These are phyloP conservation scores for Psylliodes chrysocephalus DNA, from an alignment of 2,888 invertebrate species.

Conservation along the genomic window DNA sequence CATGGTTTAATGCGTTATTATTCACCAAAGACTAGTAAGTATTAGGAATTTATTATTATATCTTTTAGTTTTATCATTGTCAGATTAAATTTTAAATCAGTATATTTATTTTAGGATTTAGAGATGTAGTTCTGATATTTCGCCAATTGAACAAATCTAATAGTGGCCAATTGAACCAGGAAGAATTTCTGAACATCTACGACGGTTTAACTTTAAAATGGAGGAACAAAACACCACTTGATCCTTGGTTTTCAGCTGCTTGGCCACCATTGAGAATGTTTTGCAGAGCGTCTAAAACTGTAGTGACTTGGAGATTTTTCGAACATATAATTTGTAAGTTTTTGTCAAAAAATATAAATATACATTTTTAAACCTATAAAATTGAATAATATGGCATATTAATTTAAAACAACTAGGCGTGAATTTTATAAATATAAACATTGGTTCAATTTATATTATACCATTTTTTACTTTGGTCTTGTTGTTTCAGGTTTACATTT, in stretches of 20 bases:
- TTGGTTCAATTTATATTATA: too few species aligned
- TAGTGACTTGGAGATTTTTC: conserved; percentile 79
- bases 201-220: conserved; percentile 80
- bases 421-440: too few species aligned
- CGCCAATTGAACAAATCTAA: conserved; percentile 78
- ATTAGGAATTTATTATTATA: too few species aligned
- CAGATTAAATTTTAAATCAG: too few species aligned
- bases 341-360: too few species aligned
- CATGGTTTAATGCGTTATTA: conserved; percentile 83
- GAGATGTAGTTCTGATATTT: conserved; percentile 83
- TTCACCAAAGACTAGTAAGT: conserved; percentile 76
- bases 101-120: conserved; percentile 65
- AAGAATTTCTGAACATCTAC: conserved; percentile 79
- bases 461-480: too few species aligned
- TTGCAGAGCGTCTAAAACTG: conserved; percentile 70
- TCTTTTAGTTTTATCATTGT: too few species aligned
- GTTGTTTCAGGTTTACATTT: too few species aligned
- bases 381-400: too few species aligned
- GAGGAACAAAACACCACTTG: conserved; percentile 75
- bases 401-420: too few species aligned
- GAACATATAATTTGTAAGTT: conserved; percentile 77
- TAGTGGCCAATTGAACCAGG: conserved; percentile 73
- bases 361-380: too few species aligned
- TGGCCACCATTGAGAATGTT: conserved; percentile 71
- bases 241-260: conserved; percentile 78